phyloP scores from a whole-genome alignment of 2,888 invertebrate genomes.

The Altica lythri region DNA sequence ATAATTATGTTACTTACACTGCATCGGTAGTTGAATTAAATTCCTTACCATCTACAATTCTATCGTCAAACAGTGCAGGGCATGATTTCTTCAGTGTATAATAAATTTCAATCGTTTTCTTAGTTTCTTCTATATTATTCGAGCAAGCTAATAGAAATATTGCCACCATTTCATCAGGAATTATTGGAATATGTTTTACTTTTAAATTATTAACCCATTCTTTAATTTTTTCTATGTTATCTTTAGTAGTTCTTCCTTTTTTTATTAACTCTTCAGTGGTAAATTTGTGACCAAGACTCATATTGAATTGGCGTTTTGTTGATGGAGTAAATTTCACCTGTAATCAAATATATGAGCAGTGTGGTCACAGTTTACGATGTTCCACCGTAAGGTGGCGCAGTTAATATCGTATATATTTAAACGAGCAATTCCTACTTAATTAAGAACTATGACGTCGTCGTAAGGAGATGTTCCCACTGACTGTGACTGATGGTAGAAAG shows the following conservation, averaged over 20 bases:
- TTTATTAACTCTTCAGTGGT: not conserved
- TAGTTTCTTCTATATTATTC: not conserved
- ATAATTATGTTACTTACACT: not conserved
- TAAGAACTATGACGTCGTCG: no score
- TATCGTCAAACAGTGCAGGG: not conserved
- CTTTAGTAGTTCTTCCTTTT: not conserved
- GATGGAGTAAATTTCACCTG: no score
- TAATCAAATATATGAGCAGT: no score
- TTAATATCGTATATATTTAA: no score
- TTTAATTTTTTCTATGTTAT: constrained; percentile 1
- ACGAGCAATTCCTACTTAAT: no score
- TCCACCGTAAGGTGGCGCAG: no score
- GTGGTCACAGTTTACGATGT: no score
- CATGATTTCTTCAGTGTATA: not conserved
- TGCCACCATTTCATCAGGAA: not conserved
- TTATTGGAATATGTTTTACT: not conserved
- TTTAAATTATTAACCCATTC: not conserved
- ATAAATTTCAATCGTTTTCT: not conserved
- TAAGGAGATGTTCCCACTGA: no score
- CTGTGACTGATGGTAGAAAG: no score
- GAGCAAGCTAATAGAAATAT: not conserved
- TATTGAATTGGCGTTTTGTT: no score
- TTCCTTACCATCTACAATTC: not conserved
- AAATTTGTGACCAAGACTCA: no score
- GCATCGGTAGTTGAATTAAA: not conserved